These are phyloP conservation scores for Halichoerus grypus DNA, from an alignment of 2,113 vertebrate genomes.

Conservation along the genomic window DNA sequence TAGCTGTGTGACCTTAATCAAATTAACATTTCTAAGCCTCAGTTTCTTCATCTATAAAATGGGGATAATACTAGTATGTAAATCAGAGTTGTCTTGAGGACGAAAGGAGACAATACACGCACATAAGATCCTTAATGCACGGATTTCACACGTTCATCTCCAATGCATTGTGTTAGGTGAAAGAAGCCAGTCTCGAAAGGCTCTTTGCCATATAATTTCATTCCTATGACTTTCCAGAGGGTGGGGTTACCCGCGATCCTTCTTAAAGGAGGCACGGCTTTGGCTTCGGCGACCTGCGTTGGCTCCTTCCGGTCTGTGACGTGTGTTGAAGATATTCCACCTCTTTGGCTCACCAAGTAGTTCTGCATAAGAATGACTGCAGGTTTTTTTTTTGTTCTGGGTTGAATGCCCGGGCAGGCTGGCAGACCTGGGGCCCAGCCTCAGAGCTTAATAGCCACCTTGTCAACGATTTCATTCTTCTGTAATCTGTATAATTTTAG, in stretches of 20 bases:
- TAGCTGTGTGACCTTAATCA: background rate
- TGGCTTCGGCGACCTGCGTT: background rate
- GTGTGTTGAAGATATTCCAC: background rate
- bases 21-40: background rate
- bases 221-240: background rate
- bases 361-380: background rate
- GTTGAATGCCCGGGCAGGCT: slow-evolving; percentile 59
- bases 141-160: background rate
- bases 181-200: background rate
- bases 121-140: background rate
- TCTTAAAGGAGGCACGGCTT: background rate
- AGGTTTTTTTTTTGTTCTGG: slow-evolving; percentile 41
- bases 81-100: background rate
- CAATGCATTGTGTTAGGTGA: background rate
- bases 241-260: rapidly evolving
- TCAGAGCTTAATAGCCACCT: slow-evolving; percentile 52
- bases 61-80: background rate
- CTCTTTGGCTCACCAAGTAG: background rate
- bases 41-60: background rate
- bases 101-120: background rate
- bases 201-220: background rate
- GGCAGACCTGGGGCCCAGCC: slow-evolving; percentile 56
- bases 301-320: background rate
- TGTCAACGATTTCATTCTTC: slow-evolving; percentile 70
- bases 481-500: slow-evolving; percentile 81